phyloP scores from a whole-genome alignment of 2,888 invertebrate genomes.

The Lathronympha strigana region DNA sequence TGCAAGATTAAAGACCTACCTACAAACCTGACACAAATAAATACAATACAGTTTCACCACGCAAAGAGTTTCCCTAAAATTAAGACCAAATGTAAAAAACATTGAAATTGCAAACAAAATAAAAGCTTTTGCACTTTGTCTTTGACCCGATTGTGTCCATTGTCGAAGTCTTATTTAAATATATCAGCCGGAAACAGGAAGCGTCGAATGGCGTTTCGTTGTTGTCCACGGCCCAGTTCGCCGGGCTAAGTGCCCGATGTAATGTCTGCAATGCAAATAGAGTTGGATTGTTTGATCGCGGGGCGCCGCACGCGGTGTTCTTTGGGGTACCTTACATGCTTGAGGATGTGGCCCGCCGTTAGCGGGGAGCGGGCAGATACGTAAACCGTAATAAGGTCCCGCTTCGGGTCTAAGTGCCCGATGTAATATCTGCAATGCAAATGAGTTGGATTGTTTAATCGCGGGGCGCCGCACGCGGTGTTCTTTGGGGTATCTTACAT shows the following conservation, averaged over 20 bases:
- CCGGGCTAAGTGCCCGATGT: slow-evolving; percentile 78
- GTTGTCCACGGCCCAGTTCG: slow-evolving; percentile 79
- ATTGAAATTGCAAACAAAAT: slow-evolving; percentile 22
- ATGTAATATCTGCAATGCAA: slow-evolving; percentile 81
- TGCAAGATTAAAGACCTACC: not conserved
- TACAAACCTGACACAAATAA: not conserved
- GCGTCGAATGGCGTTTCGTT: slow-evolving; percentile 82
- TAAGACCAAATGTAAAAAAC: not conserved
- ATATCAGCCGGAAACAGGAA: slow-evolving; percentile 80
- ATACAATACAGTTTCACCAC: too few species aligned
- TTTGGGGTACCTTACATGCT: slow-evolving; percentile 44
- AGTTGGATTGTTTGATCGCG: slow-evolving; percentile 52
- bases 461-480: slow-evolving; percentile 37
- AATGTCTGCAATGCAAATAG: slow-evolving; percentile 81
- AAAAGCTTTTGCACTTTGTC: slow-evolving; percentile 58
- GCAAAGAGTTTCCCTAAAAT: not conserved
- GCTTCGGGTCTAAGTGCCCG: slow-evolving; percentile 79
- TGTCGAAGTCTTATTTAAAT: slow-evolving; percentile 54
- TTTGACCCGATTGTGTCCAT: slow-evolving; percentile 57
- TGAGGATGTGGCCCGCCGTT: slow-evolving; percentile 53
- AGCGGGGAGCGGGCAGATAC: slow-evolving; percentile 8
- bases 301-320: slow-evolving; percentile 45
- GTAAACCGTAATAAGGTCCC: not conserved
- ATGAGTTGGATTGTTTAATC: slow-evolving; percentile 61
- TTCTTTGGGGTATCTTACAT: slow-evolving; percentile 47